Percentiles rank a stretch among this genome's conserved stretches.
These are phyloP conservation scores for Ennomos fuscantarius DNA, from an alignment of 2,888 invertebrate species.

Conservation along the genomic window DNA sequence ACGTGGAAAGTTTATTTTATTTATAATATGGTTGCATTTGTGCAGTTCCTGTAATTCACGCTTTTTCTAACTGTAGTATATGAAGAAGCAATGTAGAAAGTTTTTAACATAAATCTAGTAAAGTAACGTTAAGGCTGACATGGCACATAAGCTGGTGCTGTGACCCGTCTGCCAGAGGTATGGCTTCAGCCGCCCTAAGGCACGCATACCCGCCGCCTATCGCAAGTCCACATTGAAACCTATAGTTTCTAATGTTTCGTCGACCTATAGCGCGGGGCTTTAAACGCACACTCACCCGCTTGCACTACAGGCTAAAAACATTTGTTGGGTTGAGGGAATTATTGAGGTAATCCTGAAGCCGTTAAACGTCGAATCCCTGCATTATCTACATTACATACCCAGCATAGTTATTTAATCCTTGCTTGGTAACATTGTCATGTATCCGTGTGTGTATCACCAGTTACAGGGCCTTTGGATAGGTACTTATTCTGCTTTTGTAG, in stretches of 20 bases:
- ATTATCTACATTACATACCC: constrained; percentile 81
- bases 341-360: constrained; percentile 82
- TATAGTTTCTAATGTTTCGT: constrained; percentile 51
- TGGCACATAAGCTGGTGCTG: constrained; percentile 60
- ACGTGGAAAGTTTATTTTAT: no score
- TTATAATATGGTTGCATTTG: no score
- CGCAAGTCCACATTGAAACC: constrained; percentile 41
- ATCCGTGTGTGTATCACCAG: constrained; percentile 52
- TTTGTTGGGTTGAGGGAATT: constrained; percentile 80
- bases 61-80: constrained; percentile 28
- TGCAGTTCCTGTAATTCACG: no score
- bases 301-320: constrained; percentile 68
- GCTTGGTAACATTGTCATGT: constrained; percentile 63
- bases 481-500: constrained; percentile 35
- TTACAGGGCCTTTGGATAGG: constrained; percentile 48
- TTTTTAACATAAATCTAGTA: constrained; percentile 53
- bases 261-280: constrained; percentile 38
- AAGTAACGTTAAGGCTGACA: constrained; percentile 65
- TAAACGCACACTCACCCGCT: constrained; percentile 40
- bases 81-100: constrained; percentile 53
- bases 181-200: constrained; percentile 69
- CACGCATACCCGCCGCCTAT: constrained; percentile 40
- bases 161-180: constrained; percentile 64
- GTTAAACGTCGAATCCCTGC: constrained; percentile 80
- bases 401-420: constrained; percentile 80